Percentiles rank a stretch among this genome's conserved stretches.
Evolutionary conservation across 2,888 invertebrate genomes (phyloP).

Genomic region (Nemotelus pantherinus): DNA sequence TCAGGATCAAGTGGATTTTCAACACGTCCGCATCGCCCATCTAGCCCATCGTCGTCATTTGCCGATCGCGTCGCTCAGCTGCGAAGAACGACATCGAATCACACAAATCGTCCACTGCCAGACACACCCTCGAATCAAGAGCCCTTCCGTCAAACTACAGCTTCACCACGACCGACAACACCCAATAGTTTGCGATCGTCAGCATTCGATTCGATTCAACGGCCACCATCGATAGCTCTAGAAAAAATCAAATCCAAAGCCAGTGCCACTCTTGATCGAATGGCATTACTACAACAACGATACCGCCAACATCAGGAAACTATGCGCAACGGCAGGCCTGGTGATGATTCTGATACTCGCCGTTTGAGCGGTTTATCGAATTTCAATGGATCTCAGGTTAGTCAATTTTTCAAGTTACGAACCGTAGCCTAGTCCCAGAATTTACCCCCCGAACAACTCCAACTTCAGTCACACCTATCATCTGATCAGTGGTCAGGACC

Average conservation of each 20-base stretch:
- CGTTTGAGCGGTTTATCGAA: constrained; percentile 53
- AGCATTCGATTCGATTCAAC: constrained; percentile 62
- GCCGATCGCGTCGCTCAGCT: constrained; percentile 57
- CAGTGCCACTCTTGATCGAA: constrained; percentile 63
- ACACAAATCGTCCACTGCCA: constrained; percentile 67
- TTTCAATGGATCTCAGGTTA: constrained; percentile 58
- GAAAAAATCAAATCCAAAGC: constrained; percentile 65
- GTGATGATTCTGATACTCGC: constrained; percentile 46
- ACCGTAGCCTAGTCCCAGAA: not conserved
- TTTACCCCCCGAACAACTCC: constrained; percentile 4
- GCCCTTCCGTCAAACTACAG: constrained; percentile 53
- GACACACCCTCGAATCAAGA: constrained; percentile 65
- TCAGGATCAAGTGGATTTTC: constrained; percentile 1
- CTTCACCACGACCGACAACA: constrained; percentile 55
- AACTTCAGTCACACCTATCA: constrained; percentile 33
- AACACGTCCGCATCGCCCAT: constrained; percentile 47
- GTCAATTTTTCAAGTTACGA: constrained; percentile 21
- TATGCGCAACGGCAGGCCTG: constrained; percentile 59
- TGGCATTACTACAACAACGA: constrained; percentile 67
- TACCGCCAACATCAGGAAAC: constrained; percentile 70
- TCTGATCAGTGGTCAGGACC: constrained; percentile 61
- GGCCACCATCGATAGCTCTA: constrained; percentile 63
- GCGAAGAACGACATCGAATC: constrained; percentile 54
- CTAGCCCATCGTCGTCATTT: constrained; percentile 56
- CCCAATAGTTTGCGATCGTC: constrained; percentile 56